Evolutionary conservation across 2,888 invertebrate species (phyloP), one percentile per base, ranked within the genome.

Genomic region (Lasioglossum figueresi): DNA sequence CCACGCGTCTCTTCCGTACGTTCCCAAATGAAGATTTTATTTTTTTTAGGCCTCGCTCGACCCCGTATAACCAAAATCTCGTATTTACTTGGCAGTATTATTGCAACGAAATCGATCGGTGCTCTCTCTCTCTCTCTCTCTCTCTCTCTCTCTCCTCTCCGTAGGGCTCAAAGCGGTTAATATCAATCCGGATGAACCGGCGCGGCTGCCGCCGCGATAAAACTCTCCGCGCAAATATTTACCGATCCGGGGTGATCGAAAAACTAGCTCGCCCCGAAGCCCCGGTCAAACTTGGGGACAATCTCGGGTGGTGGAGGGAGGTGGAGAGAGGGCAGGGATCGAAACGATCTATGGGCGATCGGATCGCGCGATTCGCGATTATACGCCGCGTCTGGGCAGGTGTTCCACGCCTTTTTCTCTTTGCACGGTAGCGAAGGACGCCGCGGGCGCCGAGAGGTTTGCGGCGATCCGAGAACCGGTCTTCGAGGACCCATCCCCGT

Each of bases 391-490:
- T 79, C 88, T 80, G 83, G 75, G 76, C 84, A 84, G 87, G 80
- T 77, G 85, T 82, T 34, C 52, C 48, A 66, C 27, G 27, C 19
- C n/a, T 70, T 79, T 80, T 80, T 76, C 63, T 43, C 66, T 70
- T 76, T 81, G 59, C 63, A 80, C 40, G 27, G 59, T 66, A 66
- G 56, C 73, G 40, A 79, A 40, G 23, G 56, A 37, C 66, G 76
- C 73, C 48, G 14, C n/a, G 45, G 66, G 76, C 40, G 68, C 48
- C 56, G 45, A 48, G 77, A 75, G 72, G 75, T 76, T 80, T 43
- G 78, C 68, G 52, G 73, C 76, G 81, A 77, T 81, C 48, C 79
- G 82, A 76, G 83, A 88, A 88, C 88, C 88, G 88, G 88, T 88
- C 88, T 75, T 40, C 76, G 88, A 88, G 86, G 84, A 88, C n/a